Conservation (phyloP, 2,797 vertebrate species). For the Pogonophryne albipinna region DNA sequence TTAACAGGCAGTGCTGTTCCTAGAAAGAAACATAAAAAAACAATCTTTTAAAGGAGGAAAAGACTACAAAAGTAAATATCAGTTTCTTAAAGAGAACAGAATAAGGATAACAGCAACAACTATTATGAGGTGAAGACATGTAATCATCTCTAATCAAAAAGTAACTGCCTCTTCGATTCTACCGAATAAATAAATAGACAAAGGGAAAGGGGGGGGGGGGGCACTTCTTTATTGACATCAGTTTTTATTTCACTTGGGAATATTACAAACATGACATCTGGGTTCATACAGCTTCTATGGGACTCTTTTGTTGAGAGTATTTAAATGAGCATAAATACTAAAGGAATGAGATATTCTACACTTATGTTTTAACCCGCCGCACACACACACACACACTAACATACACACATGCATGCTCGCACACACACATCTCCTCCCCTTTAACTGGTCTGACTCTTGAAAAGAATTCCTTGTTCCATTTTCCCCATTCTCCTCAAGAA, state of each 20-base stretch:
- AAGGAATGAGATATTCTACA: conserved; percentile 56
- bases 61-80: too few relatives aligned
- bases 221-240: conserved; percentile 19
- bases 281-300: conserved; percentile 49
- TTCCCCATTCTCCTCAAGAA: conserved; percentile 80
- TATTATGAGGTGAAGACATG: conserved; percentile 11
- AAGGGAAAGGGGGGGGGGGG: conserved; percentile 33
- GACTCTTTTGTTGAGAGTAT: conserved; percentile 2
- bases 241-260: conserved; percentile 59
- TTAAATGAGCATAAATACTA: conserved; percentile 57
- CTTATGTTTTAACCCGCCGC: conserved; percentile 59
- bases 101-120: background rate
- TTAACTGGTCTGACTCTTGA: conserved; percentile 73
- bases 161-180: conserved; percentile 32
- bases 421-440: conserved; percentile 30
- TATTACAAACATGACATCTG: conserved; percentile 61
- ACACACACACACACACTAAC: background rate
- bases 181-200: conserved; percentile 46
- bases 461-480: conserved; percentile 81
- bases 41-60: background rate
- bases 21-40: conserved; percentile 33
- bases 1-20: conserved; percentile 57
- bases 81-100: background rate
- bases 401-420: conserved; percentile 3
- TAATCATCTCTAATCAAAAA: conserved; percentile 29